phyloP scores from a whole-genome alignment of 2,113 vertebrate genomes.

The Mungos mungo region DNA sequence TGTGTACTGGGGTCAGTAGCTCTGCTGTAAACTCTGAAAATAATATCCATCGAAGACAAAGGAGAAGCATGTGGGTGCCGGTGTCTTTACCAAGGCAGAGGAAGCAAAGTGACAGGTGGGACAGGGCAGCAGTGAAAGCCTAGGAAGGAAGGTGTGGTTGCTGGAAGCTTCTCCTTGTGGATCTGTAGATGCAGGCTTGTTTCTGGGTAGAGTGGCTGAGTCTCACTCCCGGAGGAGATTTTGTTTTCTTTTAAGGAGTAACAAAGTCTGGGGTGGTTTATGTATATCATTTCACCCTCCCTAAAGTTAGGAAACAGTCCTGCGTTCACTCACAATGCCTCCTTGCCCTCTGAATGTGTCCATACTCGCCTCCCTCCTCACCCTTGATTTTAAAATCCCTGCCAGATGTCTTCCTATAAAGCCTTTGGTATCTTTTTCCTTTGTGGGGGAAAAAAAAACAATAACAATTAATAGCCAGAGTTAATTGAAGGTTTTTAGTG shows the following conservation, averaged over 20 bases:
- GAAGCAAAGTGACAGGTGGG: not conserved
- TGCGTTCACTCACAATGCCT: not conserved
- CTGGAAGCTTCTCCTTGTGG: not conserved
- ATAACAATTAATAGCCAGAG: not conserved
- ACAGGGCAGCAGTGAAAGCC: not conserved
- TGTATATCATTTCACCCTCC: not conserved
- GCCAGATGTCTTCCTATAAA: not conserved
- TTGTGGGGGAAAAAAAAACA: not conserved
- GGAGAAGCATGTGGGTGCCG: not conserved
- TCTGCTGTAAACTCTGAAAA: not conserved
- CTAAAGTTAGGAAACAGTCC: not conserved
- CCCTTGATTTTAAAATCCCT: not conserved
- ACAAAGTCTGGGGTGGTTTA: not conserved
- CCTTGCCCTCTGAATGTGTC: not conserved
- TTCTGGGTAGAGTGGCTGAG: not conserved
- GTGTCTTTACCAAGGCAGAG: not conserved
- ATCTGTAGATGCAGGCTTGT: not conserved
- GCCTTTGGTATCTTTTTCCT: not conserved
- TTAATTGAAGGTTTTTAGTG: not conserved
- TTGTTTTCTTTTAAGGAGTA: not conserved
- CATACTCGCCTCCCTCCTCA: not conserved
- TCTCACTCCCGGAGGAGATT: not conserved
- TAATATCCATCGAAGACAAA: not conserved
- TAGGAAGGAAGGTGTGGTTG: not conserved
- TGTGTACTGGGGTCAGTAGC: not conserved